Conservation (phyloP, 2,888 invertebrate species). For the Eristalis arbustorum region DNA sequence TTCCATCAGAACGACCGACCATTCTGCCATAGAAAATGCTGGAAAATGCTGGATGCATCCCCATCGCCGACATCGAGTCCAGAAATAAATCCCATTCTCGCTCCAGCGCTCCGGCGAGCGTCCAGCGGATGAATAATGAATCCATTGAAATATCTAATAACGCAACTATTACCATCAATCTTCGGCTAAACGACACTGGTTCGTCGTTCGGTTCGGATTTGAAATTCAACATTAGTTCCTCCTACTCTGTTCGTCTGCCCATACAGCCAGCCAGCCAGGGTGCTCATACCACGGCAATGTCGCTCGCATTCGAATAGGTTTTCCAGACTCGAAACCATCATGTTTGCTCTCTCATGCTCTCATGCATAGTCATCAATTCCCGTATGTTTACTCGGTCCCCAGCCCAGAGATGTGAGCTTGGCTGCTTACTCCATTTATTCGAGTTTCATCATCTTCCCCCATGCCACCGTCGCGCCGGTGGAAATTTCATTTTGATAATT, state of each 20-base stretch:
- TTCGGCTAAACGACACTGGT: conserved; percentile 59
- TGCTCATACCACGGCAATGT: not conserved
- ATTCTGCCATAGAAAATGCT: not conserved
- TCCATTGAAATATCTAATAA: conserved; percentile 70
- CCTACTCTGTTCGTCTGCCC: not conserved
- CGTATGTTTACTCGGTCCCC: conserved; percentile 35
- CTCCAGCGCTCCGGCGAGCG: conserved; percentile 18
- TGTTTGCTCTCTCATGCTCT: conserved; percentile 7
- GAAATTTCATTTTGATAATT: conserved; percentile 33
- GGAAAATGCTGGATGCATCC: too few relatives aligned
- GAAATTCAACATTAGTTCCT: conserved; percentile 1
- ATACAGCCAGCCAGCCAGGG: not conserved
- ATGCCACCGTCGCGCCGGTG: not conserved
- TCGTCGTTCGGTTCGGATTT: conserved; percentile 22
- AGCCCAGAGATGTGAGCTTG: not conserved
- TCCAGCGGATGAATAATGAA: conserved; percentile 64
- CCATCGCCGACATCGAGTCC: not conserved
- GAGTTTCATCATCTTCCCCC: not conserved
- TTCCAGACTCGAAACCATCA: conserved; percentile 32
- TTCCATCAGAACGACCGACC: conserved; percentile 49
- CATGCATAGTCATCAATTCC: conserved; percentile 51
- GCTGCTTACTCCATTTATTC: not conserved
- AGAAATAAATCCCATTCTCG: conserved; percentile 36
- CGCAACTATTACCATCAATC: conserved; percentile 69
- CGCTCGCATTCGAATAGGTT: conserved; percentile 50